Base-by-base conservation (phyloP, 2,113 vertebrate genomes). In the Phyllostomus discolor region DNA sequence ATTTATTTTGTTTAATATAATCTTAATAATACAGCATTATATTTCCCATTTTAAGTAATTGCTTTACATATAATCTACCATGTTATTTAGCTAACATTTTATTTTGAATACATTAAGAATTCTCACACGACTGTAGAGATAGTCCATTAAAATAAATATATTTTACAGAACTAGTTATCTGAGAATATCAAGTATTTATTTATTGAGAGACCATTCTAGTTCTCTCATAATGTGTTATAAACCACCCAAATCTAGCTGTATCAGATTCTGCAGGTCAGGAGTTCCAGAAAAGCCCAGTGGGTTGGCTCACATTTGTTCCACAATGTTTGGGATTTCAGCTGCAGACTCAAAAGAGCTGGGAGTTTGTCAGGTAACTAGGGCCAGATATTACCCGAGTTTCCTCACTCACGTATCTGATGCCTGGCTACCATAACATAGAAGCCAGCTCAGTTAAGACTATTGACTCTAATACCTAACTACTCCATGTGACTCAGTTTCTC, bases 1-100 rank as follows among this genome's bases (percentile, higher is more conserved):
- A 91, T 11, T 90, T 83, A 81, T 70, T 93, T 95, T 89, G 24
- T 59, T 96, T 81, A 94, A 72, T 87, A 52, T 81, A 17, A 10
- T 66, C 4, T 85, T 89, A 66, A 79, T 95, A 35, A 72, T 33
- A 24, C n/a, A 16, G 4, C 35, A 78, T 7, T 75, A 2, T 78
- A 81, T 76, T 95, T 95, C 24, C 11, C 59, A 96, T 41, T 85
- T 89, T 81, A 20, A 7, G 5, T 50, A 79, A 70, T 69, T 73
- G 38, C 48, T 94, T 46, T 67, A 52, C 3, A 70, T 87, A 14
- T 76, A 84, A 38, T 91, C 67, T 48, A 48, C 5, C 57, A 31
- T 64, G 8, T 20, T 75, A 88, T 79, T 54, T 88, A 52, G 7
- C 19, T 48, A 82, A 48, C 2, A 78, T 73, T 82, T 88, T 54